Evolutionary conservation across 2,797 vertebrate genomes (phyloP), one percentile per base, ranked within the genome.

Genomic region (Xenentodon cancila): DNA sequence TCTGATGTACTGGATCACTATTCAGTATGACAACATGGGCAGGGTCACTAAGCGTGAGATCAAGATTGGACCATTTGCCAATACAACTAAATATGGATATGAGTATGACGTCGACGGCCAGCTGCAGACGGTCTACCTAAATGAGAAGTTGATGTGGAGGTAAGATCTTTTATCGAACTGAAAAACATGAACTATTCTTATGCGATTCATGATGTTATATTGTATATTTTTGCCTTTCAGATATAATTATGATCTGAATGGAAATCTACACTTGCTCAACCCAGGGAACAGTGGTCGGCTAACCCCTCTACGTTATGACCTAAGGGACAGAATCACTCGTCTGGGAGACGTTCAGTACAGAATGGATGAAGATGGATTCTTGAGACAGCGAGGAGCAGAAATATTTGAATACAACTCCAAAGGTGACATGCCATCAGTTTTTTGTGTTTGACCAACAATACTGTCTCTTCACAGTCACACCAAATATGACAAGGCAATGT

Each of bases 341-440:
- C 94, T 99, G 7, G 97, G 97, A 0, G 97, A 99, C 0, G 90
- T 98, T 4, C 98, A 99, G 88, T 99, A 99, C 75, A 86, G 95
- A 1, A 46, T 99, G 88, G 98, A 99, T 20, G 98, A 99, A 75
- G 98, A 99, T 0, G 98, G 98, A 0, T 98, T 99, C 86, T 90
- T 99, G 52, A 93, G 97, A 8, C 98, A 99, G 76, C 92, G 98
- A 60, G 98, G 98, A 48, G 95, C 97, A 0, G 97, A 99, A 71
- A 97, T 99, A 80, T 99, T 99, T 76, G 97, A 99, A 63, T 99
- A 99, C 80, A 99, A 98, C 77, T 99, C 98, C 62, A 99, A 99
- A 89, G 93, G 90, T 89, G 8, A 1, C 55, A 51, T 3, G 25
- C 25, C 25, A 25, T 3, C 3, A 25, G 25, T 25, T 25, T 25